Conservation (phyloP, 2,113 vertebrate genomes). For the Oxygymnocypris stewartii region DNA sequence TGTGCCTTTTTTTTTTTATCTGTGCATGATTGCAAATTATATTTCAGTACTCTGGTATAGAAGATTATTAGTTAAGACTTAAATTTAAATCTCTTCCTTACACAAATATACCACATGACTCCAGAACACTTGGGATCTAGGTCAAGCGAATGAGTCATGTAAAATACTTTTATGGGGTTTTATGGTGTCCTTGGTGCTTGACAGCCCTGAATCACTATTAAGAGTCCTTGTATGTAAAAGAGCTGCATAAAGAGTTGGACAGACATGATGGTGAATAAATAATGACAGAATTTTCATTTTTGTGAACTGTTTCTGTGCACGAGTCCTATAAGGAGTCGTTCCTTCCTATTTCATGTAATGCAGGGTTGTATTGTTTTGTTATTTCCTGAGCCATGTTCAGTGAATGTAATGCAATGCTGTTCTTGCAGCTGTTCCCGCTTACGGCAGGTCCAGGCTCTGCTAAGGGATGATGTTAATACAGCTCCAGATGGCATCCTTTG, state of each 20-base stretch:
- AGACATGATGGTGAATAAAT: not conserved
- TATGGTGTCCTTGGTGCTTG: not conserved
- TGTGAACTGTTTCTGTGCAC: not conserved
- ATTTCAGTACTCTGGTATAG: not conserved
- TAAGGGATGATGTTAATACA: slow-evolving; percentile 78
- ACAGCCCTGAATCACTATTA: not conserved
- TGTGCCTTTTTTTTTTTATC: not conserved
- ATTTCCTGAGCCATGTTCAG: not conserved
- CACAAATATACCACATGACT: not conserved
- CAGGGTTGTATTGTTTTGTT: not conserved
- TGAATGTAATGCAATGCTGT: slow-evolving; percentile 47
- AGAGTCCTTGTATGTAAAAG: not conserved
- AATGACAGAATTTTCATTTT: not conserved
- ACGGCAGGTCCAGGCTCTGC: slow-evolving; percentile 85
- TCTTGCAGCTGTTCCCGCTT: slow-evolving; percentile 85
- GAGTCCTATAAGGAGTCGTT: not conserved
- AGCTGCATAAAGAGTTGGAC: not conserved
- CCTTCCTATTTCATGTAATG: not conserved
- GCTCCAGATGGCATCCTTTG: slow-evolving; percentile 90
- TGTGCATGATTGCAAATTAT: too few species aligned
- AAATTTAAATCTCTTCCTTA: not conserved
- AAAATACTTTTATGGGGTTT: not conserved
- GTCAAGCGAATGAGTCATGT: not conserved
- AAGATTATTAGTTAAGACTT: not conserved
- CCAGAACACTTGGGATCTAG: not conserved